Evolutionary conservation across 1,140 invertebrate species (phyloP).

Genomic region (Aphaenogaster ashmeadi): DNA sequence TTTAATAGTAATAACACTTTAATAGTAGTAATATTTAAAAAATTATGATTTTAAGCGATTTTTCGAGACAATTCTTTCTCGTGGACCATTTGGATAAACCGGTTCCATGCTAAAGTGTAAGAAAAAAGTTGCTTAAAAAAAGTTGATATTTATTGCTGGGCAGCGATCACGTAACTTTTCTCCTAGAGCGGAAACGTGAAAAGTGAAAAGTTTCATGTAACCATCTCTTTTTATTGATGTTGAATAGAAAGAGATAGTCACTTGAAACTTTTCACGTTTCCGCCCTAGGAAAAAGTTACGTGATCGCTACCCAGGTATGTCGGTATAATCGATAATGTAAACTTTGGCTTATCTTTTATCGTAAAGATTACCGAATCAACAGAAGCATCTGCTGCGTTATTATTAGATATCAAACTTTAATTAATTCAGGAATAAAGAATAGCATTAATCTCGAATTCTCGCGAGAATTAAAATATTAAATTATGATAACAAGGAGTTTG

Average conservation of each 20-base stretch:
- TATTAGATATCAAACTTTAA: neutral
- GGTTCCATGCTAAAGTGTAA: neutral
- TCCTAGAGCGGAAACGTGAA: too few species aligned
- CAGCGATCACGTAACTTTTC: too few species aligned
- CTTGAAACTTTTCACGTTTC: too few species aligned
- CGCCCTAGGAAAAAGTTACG: too few species aligned
- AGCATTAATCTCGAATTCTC: neutral
- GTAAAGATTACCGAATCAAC: constrained; percentile 11
- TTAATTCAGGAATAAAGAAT: neutral
- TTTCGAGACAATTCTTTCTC: neutral
- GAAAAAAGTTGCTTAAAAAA: neutral
- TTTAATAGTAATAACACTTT: neutral
- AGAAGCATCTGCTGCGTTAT: neutral
- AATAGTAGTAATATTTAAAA: too few species aligned
- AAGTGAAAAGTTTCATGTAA: too few species aligned
- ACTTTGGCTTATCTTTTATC: neutral
- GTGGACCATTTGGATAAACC: neutral
- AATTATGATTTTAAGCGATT: neutral
- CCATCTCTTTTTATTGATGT: too few species aligned
- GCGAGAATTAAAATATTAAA: neutral
- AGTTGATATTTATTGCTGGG: neutral
- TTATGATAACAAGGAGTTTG: neutral
- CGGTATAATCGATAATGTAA: neutral
- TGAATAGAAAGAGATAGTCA: too few species aligned
- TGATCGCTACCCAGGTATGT: neutral